Base-by-base conservation (phyloP, 1,140 invertebrate species). In the Mamestra configurata region DNA sequence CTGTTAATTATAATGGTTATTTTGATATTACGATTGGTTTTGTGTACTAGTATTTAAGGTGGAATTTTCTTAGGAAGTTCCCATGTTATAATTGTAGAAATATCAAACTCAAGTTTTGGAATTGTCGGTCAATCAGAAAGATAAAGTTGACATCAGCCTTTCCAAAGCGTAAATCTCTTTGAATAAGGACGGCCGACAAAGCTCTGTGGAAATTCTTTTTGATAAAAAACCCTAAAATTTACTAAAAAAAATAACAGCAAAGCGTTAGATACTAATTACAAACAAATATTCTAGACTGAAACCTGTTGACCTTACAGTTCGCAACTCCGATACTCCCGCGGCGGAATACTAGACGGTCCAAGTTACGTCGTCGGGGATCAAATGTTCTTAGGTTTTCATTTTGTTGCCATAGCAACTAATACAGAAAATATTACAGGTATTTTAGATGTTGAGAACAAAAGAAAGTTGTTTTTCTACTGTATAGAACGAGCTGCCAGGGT, bases 281-380 rank as follows among this genome's bases (percentile, higher is more conserved):
- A 24, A 24, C 4, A 40, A 20, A 11, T 20, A 18, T 64, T 31
- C 10, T 66, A 66, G 35, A 10, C 31, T 64, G n/a, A 66, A 66
- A 66, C 18, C 61, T 66, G 35, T 40, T 37, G 35, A 64, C 35
- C n/a, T 64, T 64, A 40, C 43, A 46, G 43, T 49, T 57, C 4
- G 22, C 53, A 13, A 24, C 24, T 11, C 11, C 22, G 13, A 24
- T 24, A 24, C 53, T 57, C 53, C 22, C 22, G 13, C 4, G 13
- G 43, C 43, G 53, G 51, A 53, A 53, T 53, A 53, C 10, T 22
- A 53, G 51, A 53, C 51, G 7, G 22, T 24, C 3, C 53, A 57
- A 57, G 27, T 57, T 57, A 57, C 11, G 22, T 55, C 20, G 13
- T 13, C 53, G 5, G 27, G 53, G 27, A 57, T 57, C 53, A 27